A percentile compares a stretch with the other conserved stretches of the same genome.
Conservation (phyloP, 2,797 vertebrate species). For the Spinus pinus region DNA sequence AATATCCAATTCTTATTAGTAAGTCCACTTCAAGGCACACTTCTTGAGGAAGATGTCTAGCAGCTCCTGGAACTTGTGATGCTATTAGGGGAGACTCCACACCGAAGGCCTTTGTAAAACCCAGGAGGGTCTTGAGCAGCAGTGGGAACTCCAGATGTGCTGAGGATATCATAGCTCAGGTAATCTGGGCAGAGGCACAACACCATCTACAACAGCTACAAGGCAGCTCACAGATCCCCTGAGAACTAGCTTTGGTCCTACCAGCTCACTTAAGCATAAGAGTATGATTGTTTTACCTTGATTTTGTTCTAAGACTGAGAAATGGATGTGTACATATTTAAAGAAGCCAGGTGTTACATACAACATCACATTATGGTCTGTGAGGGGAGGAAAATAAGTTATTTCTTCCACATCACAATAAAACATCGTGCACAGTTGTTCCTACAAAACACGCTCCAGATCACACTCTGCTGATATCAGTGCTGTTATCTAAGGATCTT, state of each 20-base stretch:
- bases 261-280: neutral
- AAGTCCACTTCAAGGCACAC: neutral
- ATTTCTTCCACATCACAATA: neutral
- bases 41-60: neutral
- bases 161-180: neutral
- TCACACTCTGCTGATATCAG: neutral
- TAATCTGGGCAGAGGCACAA: neutral
- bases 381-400: neutral
- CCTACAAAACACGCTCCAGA: neutral
- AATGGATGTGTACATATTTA: neutral
- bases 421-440: neutral
- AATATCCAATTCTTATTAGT: slow-evolving; percentile 29
- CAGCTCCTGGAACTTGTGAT: neutral
- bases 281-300: neutral
- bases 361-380: neutral
- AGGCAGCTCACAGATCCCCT: neutral
- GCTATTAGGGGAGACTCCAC: neutral
- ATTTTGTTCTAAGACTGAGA: neutral
- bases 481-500: neutral
- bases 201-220: neutral
- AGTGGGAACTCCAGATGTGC: neutral
- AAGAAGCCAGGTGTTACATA: neutral
- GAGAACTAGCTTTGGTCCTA: neutral
- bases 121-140: neutral
- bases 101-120: neutral